Percentiles rank a stretch among this genome's conserved stretches.
Conservation (phyloP, 2,888 invertebrate species). For the Calliphora vomitoria region DNA sequence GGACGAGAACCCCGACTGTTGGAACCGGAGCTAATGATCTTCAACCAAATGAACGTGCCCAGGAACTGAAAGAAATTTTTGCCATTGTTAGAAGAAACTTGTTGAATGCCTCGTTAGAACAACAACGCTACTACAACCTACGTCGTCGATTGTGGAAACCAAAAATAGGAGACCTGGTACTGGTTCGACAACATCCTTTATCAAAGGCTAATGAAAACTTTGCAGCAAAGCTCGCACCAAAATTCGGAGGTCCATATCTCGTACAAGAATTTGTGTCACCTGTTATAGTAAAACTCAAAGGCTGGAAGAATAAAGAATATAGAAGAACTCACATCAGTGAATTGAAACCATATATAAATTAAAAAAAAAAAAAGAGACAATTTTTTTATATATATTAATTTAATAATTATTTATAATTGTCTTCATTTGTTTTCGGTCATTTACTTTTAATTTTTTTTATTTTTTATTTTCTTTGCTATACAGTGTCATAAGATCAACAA, state of each 20-base stretch:
- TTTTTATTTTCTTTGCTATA: too few relatives aligned
- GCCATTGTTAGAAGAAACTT: constrained; percentile 7
- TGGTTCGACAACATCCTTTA: constrained; percentile 8
- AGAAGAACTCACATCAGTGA: constrained; percentile 1
- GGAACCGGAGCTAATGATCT: background rate
- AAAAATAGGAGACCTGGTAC: constrained; percentile 12
- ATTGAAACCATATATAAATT: background rate
- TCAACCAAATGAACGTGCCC: background rate
- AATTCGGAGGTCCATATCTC: constrained; percentile 1
- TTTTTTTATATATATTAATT: background rate
- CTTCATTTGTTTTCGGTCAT: too few relatives aligned
- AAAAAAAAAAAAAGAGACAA: too few relatives aligned
- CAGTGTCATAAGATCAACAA: background rate
- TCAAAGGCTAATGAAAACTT: constrained; percentile 26
- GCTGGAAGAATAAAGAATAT: background rate
- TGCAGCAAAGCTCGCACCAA: constrained; percentile 32
- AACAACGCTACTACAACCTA: constrained; percentile 24
- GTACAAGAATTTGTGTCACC: background rate
- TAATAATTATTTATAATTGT: background rate
- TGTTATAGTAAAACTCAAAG: background rate
- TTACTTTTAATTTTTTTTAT: background rate
- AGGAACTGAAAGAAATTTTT: constrained; percentile 29
- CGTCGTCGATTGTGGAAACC: constrained; percentile 8
- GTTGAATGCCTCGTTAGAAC: background rate
- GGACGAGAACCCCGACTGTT: background rate